These are phyloP conservation scores for Charaxes varanes DNA, from an alignment of 1,140 invertebrate genomes.

Conservation along the genomic window DNA sequence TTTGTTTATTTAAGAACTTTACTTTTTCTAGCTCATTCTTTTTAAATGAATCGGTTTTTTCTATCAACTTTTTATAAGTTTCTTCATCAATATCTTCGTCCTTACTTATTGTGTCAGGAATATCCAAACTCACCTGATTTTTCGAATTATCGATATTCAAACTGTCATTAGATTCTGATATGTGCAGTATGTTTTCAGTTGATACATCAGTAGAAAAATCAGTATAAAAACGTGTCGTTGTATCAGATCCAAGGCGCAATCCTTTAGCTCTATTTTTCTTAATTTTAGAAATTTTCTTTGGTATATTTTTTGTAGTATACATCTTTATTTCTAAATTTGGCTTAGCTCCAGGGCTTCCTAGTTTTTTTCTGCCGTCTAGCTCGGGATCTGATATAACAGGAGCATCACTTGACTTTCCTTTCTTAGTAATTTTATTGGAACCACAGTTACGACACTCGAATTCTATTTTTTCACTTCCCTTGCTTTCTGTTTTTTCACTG, in stretches of 20 bases:
- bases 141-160: conserved; percentile 60
- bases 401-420: conserved; percentile 34
- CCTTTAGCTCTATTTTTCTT: conserved; percentile 78
- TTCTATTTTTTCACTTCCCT: conserved; percentile 58
- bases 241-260: conserved; percentile 57
- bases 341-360: conserved; percentile 26
- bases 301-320: conserved; percentile 79
- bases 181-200: conserved; percentile 75
- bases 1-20: conserved; percentile 65
- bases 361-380: conserved; percentile 37
- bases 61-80: conserved; percentile 66
- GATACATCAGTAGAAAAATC: conserved; percentile 76
- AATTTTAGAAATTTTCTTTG: conserved; percentile 79
- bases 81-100: conserved; percentile 67
- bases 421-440: conserved; percentile 57
- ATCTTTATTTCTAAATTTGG: conserved; percentile 73
- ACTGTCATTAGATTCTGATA: conserved; percentile 78
- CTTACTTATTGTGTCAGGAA: conserved; percentile 49
- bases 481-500: conserved; percentile 40
- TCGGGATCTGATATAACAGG: conserved; percentile 49
- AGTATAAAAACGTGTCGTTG: conserved; percentile 79
- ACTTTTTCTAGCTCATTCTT: conserved; percentile 72
- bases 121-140: conserved; percentile 22
- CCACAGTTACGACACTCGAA: conserved; percentile 67
- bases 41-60: conserved; percentile 74